These are phyloP conservation scores for Diplolepis rosae DNA, from an alignment of 2,888 invertebrate genomes.

Conservation along the genomic window DNA sequence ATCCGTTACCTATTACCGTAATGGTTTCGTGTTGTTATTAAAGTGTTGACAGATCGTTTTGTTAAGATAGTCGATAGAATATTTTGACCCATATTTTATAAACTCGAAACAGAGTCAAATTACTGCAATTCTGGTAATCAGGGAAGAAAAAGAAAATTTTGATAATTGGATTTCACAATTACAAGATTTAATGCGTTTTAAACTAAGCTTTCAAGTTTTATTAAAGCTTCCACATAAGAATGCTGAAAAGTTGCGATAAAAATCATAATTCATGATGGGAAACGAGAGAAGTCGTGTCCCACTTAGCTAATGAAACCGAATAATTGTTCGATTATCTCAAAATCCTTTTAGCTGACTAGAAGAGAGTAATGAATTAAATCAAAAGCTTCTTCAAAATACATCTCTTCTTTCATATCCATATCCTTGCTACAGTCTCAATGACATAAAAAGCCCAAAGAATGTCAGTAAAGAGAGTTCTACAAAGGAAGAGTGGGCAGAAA, in stretches of 20 bases:
- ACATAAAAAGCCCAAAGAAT: slow-evolving; percentile 30
- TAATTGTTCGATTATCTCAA: not conserved
- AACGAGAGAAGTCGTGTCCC: not conserved
- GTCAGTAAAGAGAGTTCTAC: slow-evolving; percentile 22
- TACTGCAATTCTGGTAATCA: too few species aligned
- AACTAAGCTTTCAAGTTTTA: not conserved
- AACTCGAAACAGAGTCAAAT: not conserved
- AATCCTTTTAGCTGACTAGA: not conserved
- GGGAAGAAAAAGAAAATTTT: too few species aligned
- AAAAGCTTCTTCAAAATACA: not conserved
- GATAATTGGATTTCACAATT: not conserved
- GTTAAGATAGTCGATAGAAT: not conserved
- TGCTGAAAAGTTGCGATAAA: not conserved
- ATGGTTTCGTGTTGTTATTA: not conserved
- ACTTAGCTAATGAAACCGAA: not conserved
- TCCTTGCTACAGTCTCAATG: slow-evolving; percentile 23
- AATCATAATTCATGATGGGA: too few species aligned
- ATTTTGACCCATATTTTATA: not conserved
- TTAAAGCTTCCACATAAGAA: not conserved
- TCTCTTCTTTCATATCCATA: slow-evolving; percentile 11
- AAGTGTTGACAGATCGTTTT: not conserved
- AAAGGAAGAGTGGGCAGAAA: slow-evolving; percentile 27
- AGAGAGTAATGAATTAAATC: not conserved
- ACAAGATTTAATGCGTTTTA: not conserved
- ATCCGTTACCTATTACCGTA: not conserved